phyloP scores from a whole-genome alignment of 2,888 invertebrate species.

The Phortica magna region DNA sequence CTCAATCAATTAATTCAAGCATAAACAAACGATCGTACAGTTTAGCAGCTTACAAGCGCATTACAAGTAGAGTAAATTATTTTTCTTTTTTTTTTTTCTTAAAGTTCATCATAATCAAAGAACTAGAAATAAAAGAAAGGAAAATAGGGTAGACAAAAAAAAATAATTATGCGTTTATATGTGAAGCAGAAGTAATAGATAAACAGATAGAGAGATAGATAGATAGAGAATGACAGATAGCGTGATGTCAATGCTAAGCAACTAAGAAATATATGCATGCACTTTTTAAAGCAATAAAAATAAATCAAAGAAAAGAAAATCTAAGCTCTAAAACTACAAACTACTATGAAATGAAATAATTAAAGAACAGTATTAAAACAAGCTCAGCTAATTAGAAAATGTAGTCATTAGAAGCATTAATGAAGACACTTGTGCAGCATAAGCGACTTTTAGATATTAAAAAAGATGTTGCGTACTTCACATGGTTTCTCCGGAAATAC shows the following conservation, averaged over 20 bases:
- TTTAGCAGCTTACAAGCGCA: constrained; percentile 16
- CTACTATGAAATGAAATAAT: constrained; percentile 14
- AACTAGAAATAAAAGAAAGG: constrained; percentile 72
- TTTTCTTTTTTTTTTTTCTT: constrained; percentile 57
- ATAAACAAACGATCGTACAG: neutral
- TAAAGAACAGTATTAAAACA: neutral
- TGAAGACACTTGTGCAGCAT: neutral
- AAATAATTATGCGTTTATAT: constrained; percentile 44
- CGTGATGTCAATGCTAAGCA: constrained; percentile 43
- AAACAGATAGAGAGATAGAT: neutral
- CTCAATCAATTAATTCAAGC: constrained; percentile 18
- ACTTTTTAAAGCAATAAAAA: no score
- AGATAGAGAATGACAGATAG: constrained; percentile 40
- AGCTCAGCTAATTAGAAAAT: constrained; percentile 27
- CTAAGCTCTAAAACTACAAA: constrained; percentile 21
- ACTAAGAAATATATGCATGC: no score
- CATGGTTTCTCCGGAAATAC: constrained; percentile 75
- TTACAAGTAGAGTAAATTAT: constrained; percentile 56
- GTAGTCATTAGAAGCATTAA: neutral
- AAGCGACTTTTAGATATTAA: constrained; percentile 63
- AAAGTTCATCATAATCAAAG: constrained; percentile 65
- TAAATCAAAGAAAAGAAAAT: constrained; percentile 38
- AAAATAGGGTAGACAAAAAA: constrained; percentile 53
- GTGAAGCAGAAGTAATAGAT: neutral
- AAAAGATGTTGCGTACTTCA: constrained; percentile 78